Conservation (phyloP, 1,140 invertebrate genomes). For the Calosoma granatense region DNA sequence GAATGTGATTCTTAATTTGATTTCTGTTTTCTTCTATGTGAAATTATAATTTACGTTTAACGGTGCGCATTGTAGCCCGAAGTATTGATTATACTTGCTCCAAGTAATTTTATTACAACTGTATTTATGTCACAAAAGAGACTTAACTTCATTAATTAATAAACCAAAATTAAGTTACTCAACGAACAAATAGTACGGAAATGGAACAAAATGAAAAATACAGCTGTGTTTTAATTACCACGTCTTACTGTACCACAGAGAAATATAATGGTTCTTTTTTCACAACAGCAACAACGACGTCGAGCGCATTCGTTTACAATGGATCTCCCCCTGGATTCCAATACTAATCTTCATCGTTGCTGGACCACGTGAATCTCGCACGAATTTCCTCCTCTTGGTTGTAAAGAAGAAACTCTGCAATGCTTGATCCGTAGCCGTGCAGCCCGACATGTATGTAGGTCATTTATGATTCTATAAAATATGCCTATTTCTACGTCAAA, state of each 20-base stretch:
- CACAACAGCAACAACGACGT: no score
- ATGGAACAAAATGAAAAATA: not conserved
- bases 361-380: no score
- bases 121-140: slow-evolving; percentile 4
- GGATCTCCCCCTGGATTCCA: not conserved
- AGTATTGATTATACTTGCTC: not conserved
- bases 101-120: slow-evolving; percentile 2
- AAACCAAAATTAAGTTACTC: slow-evolving; percentile 2
- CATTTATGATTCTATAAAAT: not conserved
- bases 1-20: no score
- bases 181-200: not conserved
- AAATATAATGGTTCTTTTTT: not conserved
- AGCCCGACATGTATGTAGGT: not conserved
- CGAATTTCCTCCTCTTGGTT: no score
- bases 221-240: not conserved
- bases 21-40: no score
- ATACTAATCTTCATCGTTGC: not conserved
- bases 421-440: no score
- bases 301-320: not conserved
- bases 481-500: not conserved
- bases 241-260: not conserved
- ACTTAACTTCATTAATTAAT: slow-evolving; percentile 5
- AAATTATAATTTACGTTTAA: no score
- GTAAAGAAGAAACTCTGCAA: no score
- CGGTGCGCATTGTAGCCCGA: no score